Evolutionary conservation across 2,888 invertebrate genomes (phyloP).

Genomic region (Mellilla xanthometata): DNA sequence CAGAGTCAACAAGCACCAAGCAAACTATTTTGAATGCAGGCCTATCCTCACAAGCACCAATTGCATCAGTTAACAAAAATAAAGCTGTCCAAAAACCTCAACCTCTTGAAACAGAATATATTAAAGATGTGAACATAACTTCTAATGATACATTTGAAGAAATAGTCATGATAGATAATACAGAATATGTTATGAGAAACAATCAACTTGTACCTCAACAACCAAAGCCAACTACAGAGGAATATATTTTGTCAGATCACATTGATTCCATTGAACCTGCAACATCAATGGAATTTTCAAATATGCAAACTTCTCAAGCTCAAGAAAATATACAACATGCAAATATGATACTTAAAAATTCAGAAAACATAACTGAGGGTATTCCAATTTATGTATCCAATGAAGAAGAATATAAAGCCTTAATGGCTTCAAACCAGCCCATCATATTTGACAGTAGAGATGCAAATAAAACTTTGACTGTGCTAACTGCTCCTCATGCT

Average conservation of each 20-base stretch:
- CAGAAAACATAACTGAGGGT: conserved; percentile 56
- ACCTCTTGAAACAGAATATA: conserved; percentile 45
- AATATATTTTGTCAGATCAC: conserved; percentile 52
- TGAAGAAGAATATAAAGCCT: conserved; percentile 76
- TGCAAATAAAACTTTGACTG: conserved; percentile 63
- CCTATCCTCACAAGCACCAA: conserved; percentile 38
- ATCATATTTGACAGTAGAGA: conserved; percentile 69
- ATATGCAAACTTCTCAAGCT: conserved; percentile 43
- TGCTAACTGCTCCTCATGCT: conserved; percentile 56
- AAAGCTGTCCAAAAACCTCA: conserved; percentile 32
- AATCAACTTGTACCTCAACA: conserved; percentile 60
- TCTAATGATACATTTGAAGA: conserved; percentile 46
- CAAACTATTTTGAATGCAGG: conserved; percentile 71
- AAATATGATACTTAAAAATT: conserved; percentile 58
- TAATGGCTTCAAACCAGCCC: conserved; percentile 69
- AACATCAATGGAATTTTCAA: conserved; percentile 54
- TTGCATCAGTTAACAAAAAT: conserved; percentile 34
- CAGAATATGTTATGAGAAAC: conserved; percentile 79
- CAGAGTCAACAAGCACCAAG: conserved; percentile 41
- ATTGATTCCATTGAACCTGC: conserved; percentile 42
- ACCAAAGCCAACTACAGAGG: conserved; percentile 36
- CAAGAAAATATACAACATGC: conserved; percentile 41
- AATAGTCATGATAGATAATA: conserved; percentile 81
- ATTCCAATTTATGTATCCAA: conserved; percentile 77
- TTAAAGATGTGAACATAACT: conserved; percentile 42